Conservation (phyloP, 1,140 invertebrate species). For the Drosophila equinoxialis region DNA sequence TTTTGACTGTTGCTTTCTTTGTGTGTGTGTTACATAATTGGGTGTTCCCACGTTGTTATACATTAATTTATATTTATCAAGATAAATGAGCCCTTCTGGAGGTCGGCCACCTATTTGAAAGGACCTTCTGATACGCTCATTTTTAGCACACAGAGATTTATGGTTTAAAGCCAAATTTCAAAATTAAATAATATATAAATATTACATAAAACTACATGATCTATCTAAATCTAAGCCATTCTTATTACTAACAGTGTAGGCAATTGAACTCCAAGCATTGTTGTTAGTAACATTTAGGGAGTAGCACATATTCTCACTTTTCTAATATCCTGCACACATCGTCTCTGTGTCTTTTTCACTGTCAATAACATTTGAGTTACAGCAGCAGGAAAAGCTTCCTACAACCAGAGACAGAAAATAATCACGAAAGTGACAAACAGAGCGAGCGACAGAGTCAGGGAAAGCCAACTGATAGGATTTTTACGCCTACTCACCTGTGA, state of each 20-base stretch:
- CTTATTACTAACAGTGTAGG: not conserved
- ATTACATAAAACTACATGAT: not conserved
- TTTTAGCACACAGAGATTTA: no score
- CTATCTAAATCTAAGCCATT: not conserved
- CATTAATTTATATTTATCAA: no score
- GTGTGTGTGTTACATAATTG: no score
- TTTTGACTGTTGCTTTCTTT: no score
- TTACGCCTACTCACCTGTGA: constrained; percentile 59
- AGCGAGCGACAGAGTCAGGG: not conserved
- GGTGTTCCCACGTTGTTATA: no score
- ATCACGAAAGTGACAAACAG: constrained; percentile 3
- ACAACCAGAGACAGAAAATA: not conserved
- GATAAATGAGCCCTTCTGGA: no score
- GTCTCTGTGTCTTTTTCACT: constrained; percentile 41
- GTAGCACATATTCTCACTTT: constrained; percentile 1
- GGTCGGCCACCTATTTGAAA: no score
- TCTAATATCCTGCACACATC: constrained; percentile 7
- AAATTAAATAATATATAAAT: no score
- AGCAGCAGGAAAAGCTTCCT: constrained; percentile 50
- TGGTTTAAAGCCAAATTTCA: no score
- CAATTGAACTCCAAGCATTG: not conserved
- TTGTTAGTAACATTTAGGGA: not conserved
- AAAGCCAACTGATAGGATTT: constrained; percentile 19
- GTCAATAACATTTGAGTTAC: constrained; percentile 67
- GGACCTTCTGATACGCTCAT: no score